A percentile compares a stretch with the other conserved stretches of the same genome.
Evolutionary conservation across 2,797 vertebrate genomes (phyloP).

Genomic region (Ficedula albicollis): DNA sequence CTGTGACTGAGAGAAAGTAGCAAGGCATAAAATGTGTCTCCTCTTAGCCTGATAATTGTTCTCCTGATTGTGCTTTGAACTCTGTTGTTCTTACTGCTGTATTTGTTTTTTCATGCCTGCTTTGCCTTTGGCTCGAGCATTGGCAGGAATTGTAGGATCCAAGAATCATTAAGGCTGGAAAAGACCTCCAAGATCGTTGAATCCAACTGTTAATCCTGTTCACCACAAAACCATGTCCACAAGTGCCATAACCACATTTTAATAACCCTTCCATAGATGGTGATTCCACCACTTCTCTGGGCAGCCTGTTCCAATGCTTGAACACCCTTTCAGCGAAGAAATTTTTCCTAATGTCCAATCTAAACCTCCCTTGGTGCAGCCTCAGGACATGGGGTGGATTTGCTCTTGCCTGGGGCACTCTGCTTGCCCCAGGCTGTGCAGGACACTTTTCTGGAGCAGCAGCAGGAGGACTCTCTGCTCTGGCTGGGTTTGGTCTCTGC

Average conservation of each 20-base stretch:
- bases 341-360: neutral
- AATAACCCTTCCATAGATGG: neutral
- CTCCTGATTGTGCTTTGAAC: slow-evolving; percentile 4
- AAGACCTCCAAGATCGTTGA: neutral
- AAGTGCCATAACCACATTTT: neutral
- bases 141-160: neutral
- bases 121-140: fast-evolving
- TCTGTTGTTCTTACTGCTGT: slow-evolving; percentile 9
- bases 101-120: neutral
- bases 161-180: neutral
- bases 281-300: neutral
- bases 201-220: neutral
- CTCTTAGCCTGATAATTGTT: slow-evolving; percentile 1
- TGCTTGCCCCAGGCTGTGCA: neutral
- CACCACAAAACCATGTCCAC: neutral
- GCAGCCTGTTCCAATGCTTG: neutral
- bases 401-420: neutral
- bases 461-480: neutral
- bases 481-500: neutral
- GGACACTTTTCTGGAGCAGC: neutral
- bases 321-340: neutral
- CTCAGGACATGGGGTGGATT: neutral
- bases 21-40: neutral
- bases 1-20: neutral
- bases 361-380: neutral